These are phyloP conservation scores for Drosophila sucinea DNA, from an alignment of 1,140 invertebrate species.

Conservation along the genomic window DNA sequence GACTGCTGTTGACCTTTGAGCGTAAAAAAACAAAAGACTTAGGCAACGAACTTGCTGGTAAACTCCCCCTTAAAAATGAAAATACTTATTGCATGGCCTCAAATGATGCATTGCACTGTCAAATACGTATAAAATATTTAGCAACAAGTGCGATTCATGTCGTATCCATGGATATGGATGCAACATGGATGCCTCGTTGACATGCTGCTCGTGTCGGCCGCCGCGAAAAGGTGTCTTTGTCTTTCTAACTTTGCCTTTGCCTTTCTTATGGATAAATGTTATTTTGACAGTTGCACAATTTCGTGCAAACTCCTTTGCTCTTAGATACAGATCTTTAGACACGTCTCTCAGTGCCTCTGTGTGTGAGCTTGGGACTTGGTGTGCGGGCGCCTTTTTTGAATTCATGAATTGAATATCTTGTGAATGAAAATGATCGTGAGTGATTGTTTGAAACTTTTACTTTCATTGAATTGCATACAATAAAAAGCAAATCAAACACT, in stretches of 20 bases:
- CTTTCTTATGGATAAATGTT: constrained; percentile 54
- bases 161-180: constrained; percentile 13
- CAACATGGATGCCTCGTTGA: not conserved
- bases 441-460: constrained; percentile 62
- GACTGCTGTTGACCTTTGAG: constrained; percentile 75
- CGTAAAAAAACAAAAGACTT: constrained; percentile 75
- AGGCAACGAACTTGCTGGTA: constrained; percentile 71
- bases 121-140: constrained; percentile 46
- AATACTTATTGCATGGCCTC: constrained; percentile 44
- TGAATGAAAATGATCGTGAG: constrained; percentile 72
- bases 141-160: constrained; percentile 44
- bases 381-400: constrained; percentile 40
- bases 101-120: constrained; percentile 53
- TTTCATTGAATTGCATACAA: constrained; percentile 51
- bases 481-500: constrained; percentile 35
- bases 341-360: constrained; percentile 22
- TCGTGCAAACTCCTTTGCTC: constrained; percentile 60
- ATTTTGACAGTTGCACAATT: constrained; percentile 79
- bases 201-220: constrained; percentile 1
- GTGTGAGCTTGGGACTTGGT: constrained; percentile 20
- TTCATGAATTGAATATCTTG: constrained; percentile 71
- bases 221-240: constrained; percentile 46
- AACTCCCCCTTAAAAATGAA: constrained; percentile 36
- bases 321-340: constrained; percentile 68
- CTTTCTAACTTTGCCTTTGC: constrained; percentile 17